Conservation (phyloP, 2,888 invertebrate genomes). For the Ferrisia virgata region DNA sequence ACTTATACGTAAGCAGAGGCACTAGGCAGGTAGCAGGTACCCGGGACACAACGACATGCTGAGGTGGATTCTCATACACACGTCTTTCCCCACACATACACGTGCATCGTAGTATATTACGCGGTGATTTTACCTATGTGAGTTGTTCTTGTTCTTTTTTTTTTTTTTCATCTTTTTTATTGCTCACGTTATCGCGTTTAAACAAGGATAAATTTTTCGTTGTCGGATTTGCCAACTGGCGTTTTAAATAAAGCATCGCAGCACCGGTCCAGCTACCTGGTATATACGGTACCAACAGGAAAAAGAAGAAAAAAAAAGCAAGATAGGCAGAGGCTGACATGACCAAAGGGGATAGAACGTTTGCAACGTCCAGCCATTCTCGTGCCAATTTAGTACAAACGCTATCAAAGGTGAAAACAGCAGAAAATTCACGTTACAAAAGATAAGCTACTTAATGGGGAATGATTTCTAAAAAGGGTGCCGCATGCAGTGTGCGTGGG, state of each 20-base stretch:
- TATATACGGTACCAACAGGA: too few relatives aligned
- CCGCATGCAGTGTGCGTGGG: background rate
- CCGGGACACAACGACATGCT: too few relatives aligned
- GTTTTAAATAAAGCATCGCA: background rate
- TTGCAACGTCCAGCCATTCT: slow-evolving; percentile 3
- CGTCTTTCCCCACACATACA: background rate
- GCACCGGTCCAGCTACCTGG: background rate
- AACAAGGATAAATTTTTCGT: slow-evolving; percentile 7
- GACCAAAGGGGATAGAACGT: background rate
- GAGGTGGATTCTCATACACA: too few relatives aligned
- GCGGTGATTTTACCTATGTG: too few relatives aligned
- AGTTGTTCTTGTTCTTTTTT: background rate
- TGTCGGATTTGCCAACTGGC: slow-evolving; percentile 3
- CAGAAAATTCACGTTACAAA: background rate
- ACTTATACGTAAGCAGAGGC: too few relatives aligned
- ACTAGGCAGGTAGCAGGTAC: too few relatives aligned
- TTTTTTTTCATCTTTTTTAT: too few relatives aligned
- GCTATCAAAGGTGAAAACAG: slow-evolving; percentile 14
- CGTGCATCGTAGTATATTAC: background rate
- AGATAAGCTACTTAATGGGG: slow-evolving; percentile 8
- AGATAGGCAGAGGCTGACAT: background rate
- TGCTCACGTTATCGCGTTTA: background rate
- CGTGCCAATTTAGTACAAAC: background rate
- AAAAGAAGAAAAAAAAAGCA: background rate
- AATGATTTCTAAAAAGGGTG: background rate